A percentile compares a stretch with the other conserved stretches of the same genome.
Conservation (phyloP, 2,113 vertebrate species). For the Seriola rivoliana region DNA sequence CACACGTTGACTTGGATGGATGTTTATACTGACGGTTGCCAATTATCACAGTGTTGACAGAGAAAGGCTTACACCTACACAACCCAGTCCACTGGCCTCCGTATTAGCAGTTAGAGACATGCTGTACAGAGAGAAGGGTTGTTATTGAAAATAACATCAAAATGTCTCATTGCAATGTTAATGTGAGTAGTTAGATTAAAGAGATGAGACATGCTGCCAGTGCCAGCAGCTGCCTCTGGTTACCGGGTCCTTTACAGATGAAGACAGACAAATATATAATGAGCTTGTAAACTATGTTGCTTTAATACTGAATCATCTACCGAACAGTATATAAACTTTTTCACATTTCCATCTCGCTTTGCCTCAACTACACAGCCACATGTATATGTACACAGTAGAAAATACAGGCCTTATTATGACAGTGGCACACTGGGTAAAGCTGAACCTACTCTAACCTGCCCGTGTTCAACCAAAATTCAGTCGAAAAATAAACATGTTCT, state of each 20-base stretch:
- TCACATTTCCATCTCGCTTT: background rate
- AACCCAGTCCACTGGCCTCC: conserved; percentile 17
- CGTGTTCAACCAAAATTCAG: background rate
- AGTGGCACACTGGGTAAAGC: background rate
- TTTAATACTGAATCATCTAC: no score
- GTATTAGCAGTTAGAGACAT: conserved; percentile 3
- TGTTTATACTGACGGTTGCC: conserved; percentile 47
- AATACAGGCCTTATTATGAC: background rate
- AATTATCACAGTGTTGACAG: conserved; percentile 59
- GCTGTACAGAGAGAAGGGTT: background rate
- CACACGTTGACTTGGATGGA: conserved; percentile 27
- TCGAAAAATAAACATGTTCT: background rate
- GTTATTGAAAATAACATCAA: conserved; percentile 9
- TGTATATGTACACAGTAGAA: background rate
- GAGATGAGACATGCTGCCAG: background rate
- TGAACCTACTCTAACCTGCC: background rate
- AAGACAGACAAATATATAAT: no score
- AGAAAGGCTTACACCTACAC: conserved; percentile 43
- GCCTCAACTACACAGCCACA: background rate
- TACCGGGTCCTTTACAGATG: no score
- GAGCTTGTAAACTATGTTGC: no score
- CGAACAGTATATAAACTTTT: no score
- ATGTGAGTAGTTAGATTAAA: conserved; percentile 12
- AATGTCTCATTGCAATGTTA: conserved; percentile 32
- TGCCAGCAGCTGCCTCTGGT: no score